Conservation (phyloP, 2,113 vertebrate species). For the Carassius carassius region DNA sequence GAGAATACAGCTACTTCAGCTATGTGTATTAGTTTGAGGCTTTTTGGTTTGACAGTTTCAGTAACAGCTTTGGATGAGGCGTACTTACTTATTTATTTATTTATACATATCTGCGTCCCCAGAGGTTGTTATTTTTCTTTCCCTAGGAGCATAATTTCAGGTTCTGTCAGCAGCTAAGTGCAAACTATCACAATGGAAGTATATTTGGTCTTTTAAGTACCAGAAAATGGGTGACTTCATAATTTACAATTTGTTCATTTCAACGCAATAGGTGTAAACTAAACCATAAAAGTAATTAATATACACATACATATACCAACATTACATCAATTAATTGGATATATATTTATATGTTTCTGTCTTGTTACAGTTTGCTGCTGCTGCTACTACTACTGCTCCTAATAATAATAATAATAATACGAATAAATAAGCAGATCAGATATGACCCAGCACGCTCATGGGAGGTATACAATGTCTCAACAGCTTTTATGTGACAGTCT, state of each 20-base stretch:
- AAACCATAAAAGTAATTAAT: not conserved
- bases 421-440: not conserved
- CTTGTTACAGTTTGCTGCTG: too few relatives aligned
- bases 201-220: not conserved
- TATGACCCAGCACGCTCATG: not conserved
- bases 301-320: not conserved
- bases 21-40: constrained; percentile 4
- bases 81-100: not conserved
- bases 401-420: too few relatives aligned
- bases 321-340: too few relatives aligned
- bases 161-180: constrained; percentile 6
- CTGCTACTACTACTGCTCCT: too few relatives aligned
- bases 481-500: not conserved
- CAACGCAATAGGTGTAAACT: not conserved
- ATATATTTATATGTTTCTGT: too few relatives aligned
- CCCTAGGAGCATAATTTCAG: constrained; percentile 17
- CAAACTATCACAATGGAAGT: not conserved
- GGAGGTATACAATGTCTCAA: not conserved
- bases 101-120: not conserved
- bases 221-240: not conserved
- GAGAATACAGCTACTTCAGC: not conserved
- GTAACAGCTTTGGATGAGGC: not conserved
- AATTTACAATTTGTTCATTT: not conserved
- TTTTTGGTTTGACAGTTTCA: constrained; percentile 21
- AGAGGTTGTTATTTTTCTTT: constrained; percentile 17